Conservation (phyloP, 2,113 vertebrate species). For the Malaclemys terrapin region DNA sequence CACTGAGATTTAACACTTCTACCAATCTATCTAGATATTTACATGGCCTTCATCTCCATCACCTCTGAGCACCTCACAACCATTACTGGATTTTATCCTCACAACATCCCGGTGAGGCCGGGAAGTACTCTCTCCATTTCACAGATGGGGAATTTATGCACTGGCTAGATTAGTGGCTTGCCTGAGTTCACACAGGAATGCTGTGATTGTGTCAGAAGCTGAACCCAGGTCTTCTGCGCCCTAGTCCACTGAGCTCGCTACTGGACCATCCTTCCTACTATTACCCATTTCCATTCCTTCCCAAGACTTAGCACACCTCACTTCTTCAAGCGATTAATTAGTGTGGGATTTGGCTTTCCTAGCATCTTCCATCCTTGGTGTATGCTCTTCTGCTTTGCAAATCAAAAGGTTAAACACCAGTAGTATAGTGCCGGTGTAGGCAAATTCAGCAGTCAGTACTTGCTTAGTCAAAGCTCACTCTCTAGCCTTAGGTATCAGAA, state of each 20-base stretch:
- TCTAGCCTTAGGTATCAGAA: neutral
- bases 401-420: neutral
- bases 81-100: constrained; percentile 8
- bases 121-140: constrained; percentile 36
- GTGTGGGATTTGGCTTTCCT: constrained; percentile 10
- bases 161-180: neutral
- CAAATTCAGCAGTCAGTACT: neutral
- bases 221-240: neutral
- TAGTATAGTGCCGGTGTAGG: neutral
- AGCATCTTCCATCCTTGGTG: neutral
- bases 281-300: neutral
- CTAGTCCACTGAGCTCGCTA: neutral
- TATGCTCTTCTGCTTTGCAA: constrained; percentile 1
- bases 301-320: neutral
- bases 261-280: neutral
- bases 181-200: neutral
- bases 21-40: no score
- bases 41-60: neutral
- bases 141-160: neutral
- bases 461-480: neutral
- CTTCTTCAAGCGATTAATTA: neutral
- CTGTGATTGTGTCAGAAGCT: neutral
- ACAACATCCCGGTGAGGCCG: neutral
- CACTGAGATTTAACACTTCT: no score
- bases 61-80: neutral